These are phyloP conservation scores for Miltochrista miniata DNA, from an alignment of 2,888 invertebrate genomes.

Conservation along the genomic window DNA sequence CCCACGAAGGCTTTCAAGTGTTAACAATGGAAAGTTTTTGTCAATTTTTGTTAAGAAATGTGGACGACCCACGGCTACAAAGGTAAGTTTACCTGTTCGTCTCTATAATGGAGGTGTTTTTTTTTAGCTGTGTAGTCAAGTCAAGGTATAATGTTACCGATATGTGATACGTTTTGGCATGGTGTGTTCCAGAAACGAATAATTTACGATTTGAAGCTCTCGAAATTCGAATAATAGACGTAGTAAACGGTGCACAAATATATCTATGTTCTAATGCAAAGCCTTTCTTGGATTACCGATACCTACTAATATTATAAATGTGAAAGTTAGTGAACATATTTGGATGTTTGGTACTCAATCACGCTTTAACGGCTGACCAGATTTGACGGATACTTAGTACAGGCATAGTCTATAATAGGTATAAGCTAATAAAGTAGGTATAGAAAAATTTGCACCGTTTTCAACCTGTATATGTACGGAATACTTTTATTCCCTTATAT, in stretches of 20 bases:
- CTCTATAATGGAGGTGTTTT: conserved; percentile 64
- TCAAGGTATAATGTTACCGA: conserved; percentile 51
- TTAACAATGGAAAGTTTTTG: conserved; percentile 51
- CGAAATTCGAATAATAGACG: background rate
- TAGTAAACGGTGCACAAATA: background rate
- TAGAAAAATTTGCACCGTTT: too few species aligned
- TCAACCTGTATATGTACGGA: too few species aligned
- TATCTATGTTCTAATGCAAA: too few species aligned
- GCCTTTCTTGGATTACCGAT: too few species aligned
- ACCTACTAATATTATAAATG: too few species aligned
- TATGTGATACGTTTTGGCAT: conserved; percentile 51
- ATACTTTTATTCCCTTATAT: too few species aligned
- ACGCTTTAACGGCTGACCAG: too few species aligned
- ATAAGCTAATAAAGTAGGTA: too few species aligned
- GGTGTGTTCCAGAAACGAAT: conserved; percentile 14
- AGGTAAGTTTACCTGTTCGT: conserved; percentile 70
- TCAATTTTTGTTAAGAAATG: conserved; percentile 45
- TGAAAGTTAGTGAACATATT: too few species aligned
- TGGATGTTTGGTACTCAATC: too few species aligned
- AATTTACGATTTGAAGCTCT: conserved; percentile 1
- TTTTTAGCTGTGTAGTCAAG: conserved; percentile 28
- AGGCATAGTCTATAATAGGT: too few species aligned
- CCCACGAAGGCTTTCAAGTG: conserved; percentile 23
- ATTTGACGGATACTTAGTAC: too few species aligned
- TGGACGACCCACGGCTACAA: conserved; percentile 53